Base-by-base conservation (phyloP, 2,888 invertebrate genomes). In the Meiosimyza decipiens region DNA sequence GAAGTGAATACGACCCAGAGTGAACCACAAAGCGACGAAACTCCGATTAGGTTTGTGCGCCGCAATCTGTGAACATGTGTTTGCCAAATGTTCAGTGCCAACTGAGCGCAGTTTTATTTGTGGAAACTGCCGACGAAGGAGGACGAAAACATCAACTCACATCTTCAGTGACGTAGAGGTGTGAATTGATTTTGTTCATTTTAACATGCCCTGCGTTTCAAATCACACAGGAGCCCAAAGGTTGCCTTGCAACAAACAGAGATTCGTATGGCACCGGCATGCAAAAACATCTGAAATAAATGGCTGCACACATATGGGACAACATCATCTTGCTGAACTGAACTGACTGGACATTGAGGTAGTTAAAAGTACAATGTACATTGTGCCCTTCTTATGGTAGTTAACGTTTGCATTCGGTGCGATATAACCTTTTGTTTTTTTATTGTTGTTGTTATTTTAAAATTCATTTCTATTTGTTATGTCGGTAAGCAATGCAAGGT, bases 41-140 rank as follows among this genome's bases (percentile, higher is more conserved):
- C 69, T 75, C 71, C 72, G 74, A 74, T 76, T 74, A 76, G 71
- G 74, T 72, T 75, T 73, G 70, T 77, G 76, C 78, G 78, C 9
- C 74, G 78, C 79, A 79, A 80, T 81, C 80, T 80, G 80, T 80
- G 78, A 81, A 85, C 85, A 85, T 86, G 82, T 85, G 85, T 80
- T 82, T 81, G 80, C 85, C 86, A 85, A 85, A 86, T 85, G 86
- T 63, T 70, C 70, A 49, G 62, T 63, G 15, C 16, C 59, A 60
- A 28, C 7, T 13, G 49, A 47, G 47, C 40, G 57, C 16, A 57
- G 47, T 12, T 15, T n/a, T 33, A 33, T 50, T 28, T 54, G 55
- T 49, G 54, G 57, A n/a, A 47, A 50, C 33, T 18, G 22, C 28
- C n/a, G 28, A 5, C 51, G 51, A 50, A 6, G 40, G 47, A 62